Evolutionary conservation across 2,888 invertebrate genomes (phyloP), one percentile per base, ranked within the genome.

Genomic region (Aporophyla nigra): DNA sequence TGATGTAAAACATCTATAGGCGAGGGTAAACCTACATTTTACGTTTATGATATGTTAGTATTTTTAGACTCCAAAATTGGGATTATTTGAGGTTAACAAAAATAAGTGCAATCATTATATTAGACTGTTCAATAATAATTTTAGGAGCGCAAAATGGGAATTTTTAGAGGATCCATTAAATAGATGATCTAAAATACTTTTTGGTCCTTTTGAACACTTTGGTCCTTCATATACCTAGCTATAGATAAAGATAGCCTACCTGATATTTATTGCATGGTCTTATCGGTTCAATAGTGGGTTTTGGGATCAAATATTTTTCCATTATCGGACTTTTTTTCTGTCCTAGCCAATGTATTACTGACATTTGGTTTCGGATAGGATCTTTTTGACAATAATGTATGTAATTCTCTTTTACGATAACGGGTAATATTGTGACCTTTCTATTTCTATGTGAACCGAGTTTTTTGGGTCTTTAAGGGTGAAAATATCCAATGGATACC

Each of bases 231-330:
- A 40, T n/a, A n/a, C n/a, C n/a, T n/a, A n/a, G 53, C 40, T 71
- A 66, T 58, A 83, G 74, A 76, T 84, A 80, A 76, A 74, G 63
- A 46, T 76, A 53, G 68, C 51, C 54, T 69, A 84, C 82, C 82
- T 84, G 74, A 80, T 85, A 87, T 85, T 87, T 86, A 87, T 84
- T 76, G 69, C 66, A 56, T 62, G 59, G 71, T 69, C 73, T 76
- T 87, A 83, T 86, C 77, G 63, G 74, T 62, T 62, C 69, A 73
- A 73, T 77, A 72, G 74, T 54, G 65, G 69, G 53, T 84, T 86
- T 68, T 12, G 71, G 86, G 82, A 82, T 86, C 86, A 76, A 85
- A 86, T 84, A 84, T 80, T 78, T 86, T 84, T 76, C 77, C 77
- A 84, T 87, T 86, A 86, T 84, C 79, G 33, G 58, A 59, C 49